Percentiles rank a stretch among this genome's conserved stretches.
These are phyloP conservation scores for Cerastoderma edule DNA, from an alignment of 2,888 invertebrate species.

Conservation along the genomic window DNA sequence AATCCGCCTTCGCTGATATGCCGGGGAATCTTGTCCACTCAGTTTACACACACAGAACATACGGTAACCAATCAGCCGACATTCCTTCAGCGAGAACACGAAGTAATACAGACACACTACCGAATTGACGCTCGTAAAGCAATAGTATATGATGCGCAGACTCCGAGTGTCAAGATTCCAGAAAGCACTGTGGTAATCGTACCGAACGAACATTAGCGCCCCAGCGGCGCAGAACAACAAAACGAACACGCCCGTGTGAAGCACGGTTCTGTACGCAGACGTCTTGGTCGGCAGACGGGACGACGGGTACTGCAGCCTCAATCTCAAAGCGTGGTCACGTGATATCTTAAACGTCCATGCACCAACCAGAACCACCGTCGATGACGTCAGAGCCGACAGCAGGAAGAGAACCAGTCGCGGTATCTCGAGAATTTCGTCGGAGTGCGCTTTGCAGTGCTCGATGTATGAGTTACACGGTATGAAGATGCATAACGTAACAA, in stretches of 20 bases:
- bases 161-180: no score
- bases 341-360: background rate
- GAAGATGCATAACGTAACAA: background rate
- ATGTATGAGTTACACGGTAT: background rate
- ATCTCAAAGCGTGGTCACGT: background rate
- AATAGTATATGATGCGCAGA: background rate
- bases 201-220: no score
- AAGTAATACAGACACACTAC: conserved; percentile 1
- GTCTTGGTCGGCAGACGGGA: background rate
- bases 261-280: background rate
- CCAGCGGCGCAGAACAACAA: background rate
- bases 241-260: background rate
- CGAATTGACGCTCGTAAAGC: background rate
- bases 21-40: background rate
- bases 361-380: background rate
- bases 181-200: no score
- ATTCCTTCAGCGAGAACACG: conserved; percentile 2
- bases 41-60: conserved; percentile 6
- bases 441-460: background rate
- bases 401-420: background rate
- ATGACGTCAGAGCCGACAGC: background rate
- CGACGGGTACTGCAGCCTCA: conserved; percentile 7
- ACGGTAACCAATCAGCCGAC: conserved; percentile 1
- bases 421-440: background rate
- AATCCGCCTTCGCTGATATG: background rate